These are phyloP conservation scores for Epirrhoe tristata DNA, from an alignment of 2,888 invertebrate genomes.

Conservation along the genomic window DNA sequence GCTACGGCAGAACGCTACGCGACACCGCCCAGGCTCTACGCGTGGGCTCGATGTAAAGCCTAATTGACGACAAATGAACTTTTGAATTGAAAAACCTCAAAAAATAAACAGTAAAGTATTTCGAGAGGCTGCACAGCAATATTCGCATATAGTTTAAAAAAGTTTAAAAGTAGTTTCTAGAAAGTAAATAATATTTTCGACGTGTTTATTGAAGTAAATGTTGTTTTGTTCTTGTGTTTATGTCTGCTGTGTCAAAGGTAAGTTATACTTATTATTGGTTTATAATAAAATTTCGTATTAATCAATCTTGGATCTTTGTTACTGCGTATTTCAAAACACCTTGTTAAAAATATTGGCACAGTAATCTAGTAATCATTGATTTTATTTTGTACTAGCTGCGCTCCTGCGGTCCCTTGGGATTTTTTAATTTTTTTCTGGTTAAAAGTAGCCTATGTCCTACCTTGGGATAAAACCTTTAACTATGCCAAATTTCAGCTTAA, in stretches of 20 bases:
- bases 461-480: too few relatives aligned
- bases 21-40: conserved; percentile 53
- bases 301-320: neutral
- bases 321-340: too few relatives aligned
- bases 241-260: conserved; percentile 58
- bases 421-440: too few relatives aligned
- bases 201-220: conserved; percentile 42
- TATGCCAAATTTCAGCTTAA: too few relatives aligned
- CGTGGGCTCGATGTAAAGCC: conserved; percentile 52
- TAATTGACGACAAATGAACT: conserved; percentile 51
- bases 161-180: conserved; percentile 55
- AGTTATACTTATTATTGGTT: conserved; percentile 44
- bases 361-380: too few relatives aligned
- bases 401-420: too few relatives aligned
- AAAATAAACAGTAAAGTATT: conserved; percentile 30
- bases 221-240: conserved; percentile 53
- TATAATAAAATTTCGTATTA: neutral
- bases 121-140: conserved; percentile 56
- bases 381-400: too few relatives aligned
- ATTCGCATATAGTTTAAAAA: conserved; percentile 47
- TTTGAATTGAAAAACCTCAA: conserved; percentile 36
- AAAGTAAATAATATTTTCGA: conserved; percentile 49
- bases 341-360: too few relatives aligned
- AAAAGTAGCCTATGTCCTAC: too few relatives aligned
- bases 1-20: conserved; percentile 67